Conservation (phyloP, 53 echinoderm and acorn worm genomes). For the Actinopyga echinites region DNA sequence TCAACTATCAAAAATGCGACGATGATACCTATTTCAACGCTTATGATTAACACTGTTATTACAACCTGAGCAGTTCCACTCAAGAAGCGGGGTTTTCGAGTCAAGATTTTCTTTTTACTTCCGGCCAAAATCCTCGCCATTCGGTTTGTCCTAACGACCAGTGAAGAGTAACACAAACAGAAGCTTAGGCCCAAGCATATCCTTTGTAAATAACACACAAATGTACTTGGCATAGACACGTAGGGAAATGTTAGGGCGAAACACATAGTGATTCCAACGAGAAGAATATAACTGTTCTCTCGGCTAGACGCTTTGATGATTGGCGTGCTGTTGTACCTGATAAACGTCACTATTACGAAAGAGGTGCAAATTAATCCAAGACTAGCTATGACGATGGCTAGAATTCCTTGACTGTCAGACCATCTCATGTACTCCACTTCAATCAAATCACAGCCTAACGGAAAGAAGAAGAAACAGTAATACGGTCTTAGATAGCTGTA, state of each 20-base stretch:
- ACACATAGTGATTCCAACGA: constrained; percentile 81
- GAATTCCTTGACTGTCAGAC: constrained; percentile 76
- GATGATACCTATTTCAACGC: constrained; percentile 71
- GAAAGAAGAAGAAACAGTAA: not conserved
- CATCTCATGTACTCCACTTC: constrained; percentile 82
- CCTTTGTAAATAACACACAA: constrained; percentile 80
- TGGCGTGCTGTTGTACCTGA: constrained; percentile 82
- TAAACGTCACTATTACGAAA: constrained; percentile 88
- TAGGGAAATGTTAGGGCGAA: constrained; percentile 80
- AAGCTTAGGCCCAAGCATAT: constrained; percentile 86
- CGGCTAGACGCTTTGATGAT: constrained; percentile 98
- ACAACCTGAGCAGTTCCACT: constrained; percentile 92
- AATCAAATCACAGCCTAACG: constrained; percentile 75
- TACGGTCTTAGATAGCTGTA: not conserved
- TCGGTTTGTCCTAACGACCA: constrained; percentile 88
- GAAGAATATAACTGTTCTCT: constrained; percentile 91
- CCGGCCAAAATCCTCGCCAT: constrained; percentile 94
- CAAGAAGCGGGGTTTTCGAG: constrained; percentile 87
- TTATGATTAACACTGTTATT: constrained; percentile 85
- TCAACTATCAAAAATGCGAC: constrained; percentile 68
- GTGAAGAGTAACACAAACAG: constrained; percentile 86
- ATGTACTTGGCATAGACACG: constrained; percentile 70
- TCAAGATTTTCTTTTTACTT: constrained; percentile 95
- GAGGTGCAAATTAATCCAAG: constrained; percentile 75
- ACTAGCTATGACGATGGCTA: constrained; percentile 77